Evolutionary conservation across 2,888 invertebrate species (phyloP).

Genomic region (Melieria crassipennis): DNA sequence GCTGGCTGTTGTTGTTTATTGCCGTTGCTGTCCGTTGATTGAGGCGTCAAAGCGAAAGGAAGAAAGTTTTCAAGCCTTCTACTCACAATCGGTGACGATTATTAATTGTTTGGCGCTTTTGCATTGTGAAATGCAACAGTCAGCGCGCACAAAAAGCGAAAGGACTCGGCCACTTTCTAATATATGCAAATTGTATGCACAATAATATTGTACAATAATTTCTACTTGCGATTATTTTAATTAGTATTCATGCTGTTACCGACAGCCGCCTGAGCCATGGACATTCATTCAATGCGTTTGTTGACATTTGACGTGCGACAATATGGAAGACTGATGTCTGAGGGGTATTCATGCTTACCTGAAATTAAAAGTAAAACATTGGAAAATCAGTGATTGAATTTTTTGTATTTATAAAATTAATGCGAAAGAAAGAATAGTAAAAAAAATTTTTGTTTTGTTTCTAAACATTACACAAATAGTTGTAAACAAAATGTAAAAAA

Average conservation of each 20-base stretch:
- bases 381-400: not conserved
- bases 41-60: conserved; percentile 22
- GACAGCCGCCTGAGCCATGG: not conserved
- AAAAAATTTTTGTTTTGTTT: not conserved
- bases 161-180: conserved; percentile 52
- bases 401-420: not conserved
- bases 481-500: too few species aligned
- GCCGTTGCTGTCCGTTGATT: conserved; percentile 2
- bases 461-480: too few species aligned
- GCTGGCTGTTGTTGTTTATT: conserved; percentile 26
- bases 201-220: not conserved
- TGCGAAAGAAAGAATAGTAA: conserved; percentile 23
- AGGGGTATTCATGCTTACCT: conserved; percentile 40
- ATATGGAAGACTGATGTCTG: not conserved
- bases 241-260: conserved; percentile 26
- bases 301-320: not conserved
- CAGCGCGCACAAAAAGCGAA: conserved; percentile 45
- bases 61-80: conserved; percentile 40
- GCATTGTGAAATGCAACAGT: not conserved
- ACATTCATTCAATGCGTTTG: too few species aligned
- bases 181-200: conserved; percentile 45
- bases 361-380: conserved; percentile 37
- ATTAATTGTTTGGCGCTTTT: conserved; percentile 32
- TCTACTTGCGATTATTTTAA: conserved; percentile 20
- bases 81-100: conserved; percentile 40